phyloP scores from a whole-genome alignment of 2,113 vertebrate species.

The Trogon surrucura region DNA sequence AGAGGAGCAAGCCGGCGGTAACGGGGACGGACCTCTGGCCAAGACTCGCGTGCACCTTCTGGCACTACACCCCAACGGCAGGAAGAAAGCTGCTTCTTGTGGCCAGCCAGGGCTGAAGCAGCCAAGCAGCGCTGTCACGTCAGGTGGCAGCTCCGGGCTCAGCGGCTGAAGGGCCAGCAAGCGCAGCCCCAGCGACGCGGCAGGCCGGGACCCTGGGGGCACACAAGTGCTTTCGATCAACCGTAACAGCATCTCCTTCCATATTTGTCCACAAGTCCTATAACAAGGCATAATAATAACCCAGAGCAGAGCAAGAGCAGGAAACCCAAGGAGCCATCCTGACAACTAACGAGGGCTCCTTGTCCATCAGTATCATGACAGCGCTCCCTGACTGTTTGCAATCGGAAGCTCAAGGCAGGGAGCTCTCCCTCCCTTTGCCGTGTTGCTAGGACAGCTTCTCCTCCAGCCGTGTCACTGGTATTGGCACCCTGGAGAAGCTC shows the following conservation, averaged over 20 bases:
- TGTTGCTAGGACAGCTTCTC: neutral
- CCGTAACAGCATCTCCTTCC: neutral
- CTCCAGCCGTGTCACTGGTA: neutral
- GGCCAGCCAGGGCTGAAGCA: neutral
- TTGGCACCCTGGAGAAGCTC: neutral
- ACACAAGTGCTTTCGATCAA: neutral
- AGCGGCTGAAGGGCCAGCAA: neutral
- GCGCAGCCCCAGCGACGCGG: neutral
- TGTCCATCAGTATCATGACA: neutral
- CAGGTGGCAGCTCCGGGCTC: neutral
- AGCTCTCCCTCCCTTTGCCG: neutral
- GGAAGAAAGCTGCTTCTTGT: neutral
- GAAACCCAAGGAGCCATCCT: neutral
- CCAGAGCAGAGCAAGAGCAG: neutral
- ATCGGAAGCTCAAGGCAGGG: neutral
- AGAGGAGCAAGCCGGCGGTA: neutral
- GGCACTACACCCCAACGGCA: neutral
- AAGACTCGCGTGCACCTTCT: neutral
- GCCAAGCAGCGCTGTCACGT: neutral
- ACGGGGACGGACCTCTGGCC: neutral
- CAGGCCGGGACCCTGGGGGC: neutral
- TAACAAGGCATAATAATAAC: constrained; percentile 33
- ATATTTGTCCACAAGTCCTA: neutral
- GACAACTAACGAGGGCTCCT: constrained; percentile 8
- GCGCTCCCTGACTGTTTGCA: neutral